Conservation (phyloP, 2,797 vertebrate species). For the Buphagus erythrorhynchus region DNA sequence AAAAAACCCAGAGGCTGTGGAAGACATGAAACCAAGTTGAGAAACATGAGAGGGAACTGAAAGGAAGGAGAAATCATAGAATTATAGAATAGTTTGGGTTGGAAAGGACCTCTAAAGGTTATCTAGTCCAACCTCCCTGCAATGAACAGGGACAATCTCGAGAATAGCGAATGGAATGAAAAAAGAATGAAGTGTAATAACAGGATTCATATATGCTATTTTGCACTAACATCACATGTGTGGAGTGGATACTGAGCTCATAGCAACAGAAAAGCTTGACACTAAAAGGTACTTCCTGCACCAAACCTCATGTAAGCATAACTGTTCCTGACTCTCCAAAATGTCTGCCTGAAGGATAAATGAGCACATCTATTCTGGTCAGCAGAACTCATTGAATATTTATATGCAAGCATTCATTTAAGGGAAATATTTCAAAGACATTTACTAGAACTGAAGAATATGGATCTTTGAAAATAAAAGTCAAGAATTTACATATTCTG, state of each 20-base stretch:
- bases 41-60: neutral
- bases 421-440: conserved; percentile 74
- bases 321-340: conserved; percentile 54
- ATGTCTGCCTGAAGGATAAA: conserved; percentile 71
- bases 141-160: neutral
- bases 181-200: neutral
- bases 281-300: conserved; percentile 41
- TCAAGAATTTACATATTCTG: conserved; percentile 31
- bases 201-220: neutral
- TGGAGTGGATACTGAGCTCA: conserved; percentile 21
- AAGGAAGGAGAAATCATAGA: neutral
- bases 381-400: conserved; percentile 78
- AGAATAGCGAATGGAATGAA: neutral
- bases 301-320: conserved; percentile 56
- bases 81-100: neutral
- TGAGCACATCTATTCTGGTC: conserved; percentile 78
- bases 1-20: neutral
- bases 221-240: conserved; percentile 21
- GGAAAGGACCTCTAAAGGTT: neutral
- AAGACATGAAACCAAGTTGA: neutral
- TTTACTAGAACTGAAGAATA: conserved; percentile 59
- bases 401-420: conserved; percentile 72
- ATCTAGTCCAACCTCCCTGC: neutral
- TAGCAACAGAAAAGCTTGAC: neutral
- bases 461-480: conserved; percentile 62